These are phyloP conservation scores for Alligator mississippiensis DNA, from an alignment of 2,113 vertebrate species.

Conservation along the genomic window DNA sequence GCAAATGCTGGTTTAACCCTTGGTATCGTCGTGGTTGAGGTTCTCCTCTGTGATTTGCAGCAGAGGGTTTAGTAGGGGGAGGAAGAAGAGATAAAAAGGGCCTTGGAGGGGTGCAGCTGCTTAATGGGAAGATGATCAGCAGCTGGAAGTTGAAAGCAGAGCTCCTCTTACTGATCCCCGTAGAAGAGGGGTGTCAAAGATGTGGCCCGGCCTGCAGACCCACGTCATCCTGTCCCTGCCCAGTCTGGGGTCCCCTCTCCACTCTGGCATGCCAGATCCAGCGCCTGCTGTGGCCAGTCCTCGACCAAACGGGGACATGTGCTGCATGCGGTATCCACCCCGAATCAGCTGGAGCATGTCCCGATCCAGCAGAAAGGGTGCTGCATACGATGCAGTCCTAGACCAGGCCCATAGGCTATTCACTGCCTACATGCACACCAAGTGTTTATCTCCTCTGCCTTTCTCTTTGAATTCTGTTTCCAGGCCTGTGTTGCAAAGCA, in stretches of 20 bases:
- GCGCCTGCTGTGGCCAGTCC: too few species aligned
- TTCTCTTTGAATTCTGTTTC: not conserved
- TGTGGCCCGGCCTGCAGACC: too few species aligned
- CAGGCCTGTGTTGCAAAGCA: not conserved
- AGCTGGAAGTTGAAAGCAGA: not conserved
- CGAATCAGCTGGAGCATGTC: too few species aligned
- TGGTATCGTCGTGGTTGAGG: not conserved
- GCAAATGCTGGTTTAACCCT: not conserved
- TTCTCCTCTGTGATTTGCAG: not conserved
- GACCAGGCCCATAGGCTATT: too few species aligned
- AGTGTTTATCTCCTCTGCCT: not conserved
- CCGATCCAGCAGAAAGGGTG: too few species aligned
- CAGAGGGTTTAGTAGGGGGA: not conserved
- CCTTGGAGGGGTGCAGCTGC: not conserved
- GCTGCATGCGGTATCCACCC: too few species aligned
- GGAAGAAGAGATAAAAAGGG: not conserved
- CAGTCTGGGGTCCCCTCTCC: too few species aligned
- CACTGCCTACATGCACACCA: too few species aligned
- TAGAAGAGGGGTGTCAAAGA: not conserved
- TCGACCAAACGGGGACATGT: too few species aligned
- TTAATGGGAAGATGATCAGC: not conserved
- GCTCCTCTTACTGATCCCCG: not conserved
- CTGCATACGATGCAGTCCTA: too few species aligned
- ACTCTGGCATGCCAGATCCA: too few species aligned
- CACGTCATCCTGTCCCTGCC: too few species aligned